Percentiles rank a stretch among this genome's conserved stretches.
Conservation (phyloP, 2,113 vertebrate genomes). For the Microcebus jonahi region DNA sequence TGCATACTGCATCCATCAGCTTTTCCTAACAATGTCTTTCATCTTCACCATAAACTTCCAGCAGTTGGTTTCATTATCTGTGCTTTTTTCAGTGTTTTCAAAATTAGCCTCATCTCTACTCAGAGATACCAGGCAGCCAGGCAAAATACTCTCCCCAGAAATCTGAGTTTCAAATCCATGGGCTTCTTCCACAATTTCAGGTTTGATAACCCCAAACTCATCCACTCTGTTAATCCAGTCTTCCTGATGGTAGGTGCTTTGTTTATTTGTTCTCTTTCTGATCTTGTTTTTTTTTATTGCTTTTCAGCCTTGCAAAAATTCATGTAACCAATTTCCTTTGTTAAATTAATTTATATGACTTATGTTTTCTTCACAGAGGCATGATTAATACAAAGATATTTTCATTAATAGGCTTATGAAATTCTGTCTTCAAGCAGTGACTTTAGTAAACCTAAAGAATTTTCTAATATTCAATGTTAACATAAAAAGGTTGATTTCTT, state of each 20-base stretch:
- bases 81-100: background rate
- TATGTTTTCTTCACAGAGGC: background rate
- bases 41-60: background rate
- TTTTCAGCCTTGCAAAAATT: background rate
- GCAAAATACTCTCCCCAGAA: background rate
- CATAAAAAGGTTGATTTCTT: background rate
- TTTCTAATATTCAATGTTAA: background rate
- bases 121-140: background rate
- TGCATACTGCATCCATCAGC: background rate
- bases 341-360: background rate
- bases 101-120: background rate
- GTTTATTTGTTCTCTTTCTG: background rate
- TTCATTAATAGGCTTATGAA: background rate
- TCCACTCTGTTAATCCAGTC: background rate
- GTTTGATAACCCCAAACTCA: background rate
- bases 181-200: background rate
- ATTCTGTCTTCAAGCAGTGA: background rate
- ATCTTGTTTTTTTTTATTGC: background rate
- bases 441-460: background rate
- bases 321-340: background rate
- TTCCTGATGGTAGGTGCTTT: background rate
- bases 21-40: background rate
- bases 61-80: background rate
- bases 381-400: background rate
- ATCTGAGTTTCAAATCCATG: background rate